Base-by-base conservation (phyloP, 2,113 vertebrate species). In the Aspiorhynchus laticeps region DNA sequence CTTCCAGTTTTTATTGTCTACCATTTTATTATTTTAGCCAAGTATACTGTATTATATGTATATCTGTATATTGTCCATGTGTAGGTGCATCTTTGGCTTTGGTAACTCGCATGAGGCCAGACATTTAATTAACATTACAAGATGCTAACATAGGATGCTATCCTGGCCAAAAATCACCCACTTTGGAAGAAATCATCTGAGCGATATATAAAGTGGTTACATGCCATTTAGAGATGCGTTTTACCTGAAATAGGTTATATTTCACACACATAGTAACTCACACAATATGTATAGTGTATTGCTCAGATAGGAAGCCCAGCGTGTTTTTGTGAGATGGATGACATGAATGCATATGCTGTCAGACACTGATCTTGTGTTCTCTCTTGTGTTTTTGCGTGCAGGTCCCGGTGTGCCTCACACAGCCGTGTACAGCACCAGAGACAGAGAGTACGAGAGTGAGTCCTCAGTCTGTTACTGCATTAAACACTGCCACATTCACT, bases 371-470 rank as follows among this genome's bases (percentile, higher is more conserved):
- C 33, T 5, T n/a, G 14, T 28, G 26, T 51, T 53, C 19, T 69
- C 24, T 31, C 75, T 85, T 77, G 1, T 69, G 24, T 91, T 43
- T 41, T 83, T 92, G 28, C 91, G 73, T 87, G 69, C 48, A 99
- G 98, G 98, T 87, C 97, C 98, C 14, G 93, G 96, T 36, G 94
- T 99, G 65, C 98, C 98, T 0, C 94, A 89, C 83, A 96, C 98
- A 89, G 95, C 96, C 0, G 93, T 99, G 71, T 97, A 98, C 91
- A 96, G 94, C 83, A 96, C 96, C 0, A 89, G 91, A 0, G 94
- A 97, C 65, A 91, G 92, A 89, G 93, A 94, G 48, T 90, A 88
- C 71, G 26, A 87, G 90, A 98, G 98, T 99, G 95, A 98, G 97
- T 94, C 86, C 3, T 2, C n/a, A 21, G 33, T 83, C 61, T 80